A percentile compares a stretch with the other conserved stretches of the same genome.
These are phyloP conservation scores for Strigamia transsilvanica DNA, from an alignment of 2,888 invertebrate species.

Conservation along the genomic window DNA sequence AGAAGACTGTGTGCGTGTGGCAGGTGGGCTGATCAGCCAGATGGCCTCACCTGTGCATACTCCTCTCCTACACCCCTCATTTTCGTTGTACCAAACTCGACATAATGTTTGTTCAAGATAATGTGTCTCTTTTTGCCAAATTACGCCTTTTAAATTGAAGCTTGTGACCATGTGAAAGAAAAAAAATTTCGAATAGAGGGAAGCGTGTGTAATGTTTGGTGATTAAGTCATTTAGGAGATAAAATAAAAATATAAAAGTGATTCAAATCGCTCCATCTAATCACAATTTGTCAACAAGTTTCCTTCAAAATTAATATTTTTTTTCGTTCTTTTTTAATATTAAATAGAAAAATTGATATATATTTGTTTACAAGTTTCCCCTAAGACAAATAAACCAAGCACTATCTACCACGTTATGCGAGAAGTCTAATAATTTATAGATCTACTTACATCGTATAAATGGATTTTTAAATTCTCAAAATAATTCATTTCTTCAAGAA, in stretches of 20 bases:
- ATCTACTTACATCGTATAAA: not conserved
- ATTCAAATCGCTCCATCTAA: not conserved
- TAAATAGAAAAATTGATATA: not conserved
- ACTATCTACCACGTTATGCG: not conserved
- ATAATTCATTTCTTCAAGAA: constrained; percentile 21
- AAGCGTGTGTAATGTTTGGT: constrained; percentile 1
- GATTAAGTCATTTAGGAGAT: constrained; percentile 24
- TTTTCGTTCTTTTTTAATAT: not conserved
- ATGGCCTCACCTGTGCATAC: constrained; percentile 41
- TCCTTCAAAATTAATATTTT: not conserved
- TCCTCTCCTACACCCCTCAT: constrained; percentile 19
- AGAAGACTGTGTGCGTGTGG: constrained; percentile 31
- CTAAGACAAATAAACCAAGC: not conserved
- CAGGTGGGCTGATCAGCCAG: constrained; percentile 21
- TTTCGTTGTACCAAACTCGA: constrained; percentile 7
- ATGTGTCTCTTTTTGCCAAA: constrained; percentile 42
- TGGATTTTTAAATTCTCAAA: not conserved
- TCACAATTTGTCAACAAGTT: constrained; percentile 16
- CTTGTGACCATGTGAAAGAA: not conserved
- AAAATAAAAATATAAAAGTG: not conserved
- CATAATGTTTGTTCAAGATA: constrained; percentile 43
- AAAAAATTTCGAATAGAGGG: not conserved
- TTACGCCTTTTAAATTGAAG: constrained; percentile 7
- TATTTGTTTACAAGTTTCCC: not conserved
- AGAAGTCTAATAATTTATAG: not conserved